A percentile compares a stretch with the other conserved stretches of the same genome.
Conservation (phyloP, 92 coral and sea anemone species). For the Umimayanthus kanabou region DNA sequence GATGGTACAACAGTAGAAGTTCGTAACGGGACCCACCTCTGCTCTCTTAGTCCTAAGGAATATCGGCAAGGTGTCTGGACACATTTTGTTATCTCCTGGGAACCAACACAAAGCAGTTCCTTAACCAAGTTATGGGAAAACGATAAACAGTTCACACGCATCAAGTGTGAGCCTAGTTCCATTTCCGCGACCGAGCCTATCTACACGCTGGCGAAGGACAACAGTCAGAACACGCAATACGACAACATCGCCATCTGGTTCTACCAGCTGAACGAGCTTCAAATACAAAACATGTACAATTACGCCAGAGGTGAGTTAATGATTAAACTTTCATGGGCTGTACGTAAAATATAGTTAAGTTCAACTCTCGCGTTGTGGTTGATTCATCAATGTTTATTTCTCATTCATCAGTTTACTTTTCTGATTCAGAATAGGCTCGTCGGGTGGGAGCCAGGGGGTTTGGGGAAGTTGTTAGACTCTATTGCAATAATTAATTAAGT, state of each 20-base stretch:
- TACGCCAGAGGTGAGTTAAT: background rate
- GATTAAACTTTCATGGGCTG: no score
- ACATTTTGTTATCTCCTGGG: slow-evolving; percentile 23
- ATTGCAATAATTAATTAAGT: no score
- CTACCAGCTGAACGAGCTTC: background rate
- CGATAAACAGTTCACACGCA: background rate
- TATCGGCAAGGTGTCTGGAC: slow-evolving; percentile 11
- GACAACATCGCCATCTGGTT: slow-evolving; percentile 44
- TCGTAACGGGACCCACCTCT: slow-evolving; percentile 37
- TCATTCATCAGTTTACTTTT: no score
- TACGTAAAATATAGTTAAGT: no score
- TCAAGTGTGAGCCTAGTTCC: background rate
- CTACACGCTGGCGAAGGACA: slow-evolving; percentile 2
- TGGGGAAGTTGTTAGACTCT: no score
- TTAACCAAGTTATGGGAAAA: slow-evolving; percentile 18
- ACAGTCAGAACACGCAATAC: slow-evolving; percentile 17
- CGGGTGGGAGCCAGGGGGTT: no score
- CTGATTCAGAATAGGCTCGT: no score
- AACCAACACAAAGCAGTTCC: background rate
- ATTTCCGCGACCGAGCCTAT: slow-evolving; percentile 9
- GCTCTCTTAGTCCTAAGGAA: background rate
- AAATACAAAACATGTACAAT: background rate
- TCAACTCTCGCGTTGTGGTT: no score
- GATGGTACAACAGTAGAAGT: background rate
- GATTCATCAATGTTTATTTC: no score